Percentiles rank a stretch among this genome's conserved stretches.
Conservation (phyloP, 2,113 vertebrate genomes). For the Scopus umbretta region DNA sequence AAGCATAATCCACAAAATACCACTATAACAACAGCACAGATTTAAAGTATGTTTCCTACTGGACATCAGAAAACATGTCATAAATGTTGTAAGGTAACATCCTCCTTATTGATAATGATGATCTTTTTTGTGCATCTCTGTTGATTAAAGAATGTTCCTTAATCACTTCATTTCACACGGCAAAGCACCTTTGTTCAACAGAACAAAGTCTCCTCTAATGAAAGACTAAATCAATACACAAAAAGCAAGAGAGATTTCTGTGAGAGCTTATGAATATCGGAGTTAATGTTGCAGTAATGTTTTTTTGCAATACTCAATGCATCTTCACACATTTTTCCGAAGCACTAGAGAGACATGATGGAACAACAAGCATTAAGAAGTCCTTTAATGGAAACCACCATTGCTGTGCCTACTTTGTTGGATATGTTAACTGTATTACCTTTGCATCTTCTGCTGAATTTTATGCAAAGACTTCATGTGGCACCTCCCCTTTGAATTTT, state of each 20-base stretch:
- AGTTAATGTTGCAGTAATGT: background rate
- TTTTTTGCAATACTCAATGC: background rate
- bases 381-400: background rate
- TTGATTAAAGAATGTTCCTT: background rate
- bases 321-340: background rate
- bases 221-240: slow-evolving; percentile 8
- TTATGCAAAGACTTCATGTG: background rate
- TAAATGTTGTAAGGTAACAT: background rate
- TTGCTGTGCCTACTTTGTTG: background rate
- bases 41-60: background rate
- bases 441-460: background rate
- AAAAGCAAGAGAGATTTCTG: background rate
- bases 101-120: background rate
- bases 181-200: background rate
- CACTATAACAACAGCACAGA: background rate
- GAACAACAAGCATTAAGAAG: background rate
- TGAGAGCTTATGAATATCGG: background rate
- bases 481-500: background rate
- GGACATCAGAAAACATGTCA: background rate
- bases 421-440: background rate
- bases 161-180: background rate
- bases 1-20: background rate
- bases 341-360: background rate
- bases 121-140: background rate
- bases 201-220: background rate